Percentiles rank a stretch among this genome's conserved stretches.
Evolutionary conservation across 1,140 invertebrate genomes (phyloP).

Genomic region (Araneus ventricosus): DNA sequence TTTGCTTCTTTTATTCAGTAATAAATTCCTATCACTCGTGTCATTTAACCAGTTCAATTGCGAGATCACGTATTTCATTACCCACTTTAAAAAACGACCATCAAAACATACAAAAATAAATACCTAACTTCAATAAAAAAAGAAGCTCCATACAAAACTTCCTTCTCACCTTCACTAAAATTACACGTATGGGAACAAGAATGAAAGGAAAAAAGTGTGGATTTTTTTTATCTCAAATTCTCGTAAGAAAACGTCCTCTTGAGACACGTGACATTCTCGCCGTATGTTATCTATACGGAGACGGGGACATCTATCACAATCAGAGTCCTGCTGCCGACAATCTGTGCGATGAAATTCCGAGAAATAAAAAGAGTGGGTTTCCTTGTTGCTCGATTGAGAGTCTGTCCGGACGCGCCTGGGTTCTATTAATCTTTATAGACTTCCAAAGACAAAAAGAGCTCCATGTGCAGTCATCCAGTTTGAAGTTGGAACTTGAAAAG

Average conservation of each 20-base stretch:
- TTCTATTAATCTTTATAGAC: conserved; percentile 29
- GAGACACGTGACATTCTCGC: conserved; percentile 39
- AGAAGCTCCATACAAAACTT: not conserved
- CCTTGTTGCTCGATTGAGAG: conserved; percentile 56
- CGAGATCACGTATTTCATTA: conserved; percentile 19
- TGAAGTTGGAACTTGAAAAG: not conserved
- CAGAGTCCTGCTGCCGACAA: conserved; percentile 41
- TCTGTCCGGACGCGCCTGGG: not conserved
- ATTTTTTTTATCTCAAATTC: not conserved
- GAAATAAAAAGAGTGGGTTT: conserved; percentile 52
- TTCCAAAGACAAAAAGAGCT: not conserved
- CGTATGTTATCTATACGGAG: conserved; percentile 30
- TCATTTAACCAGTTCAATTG: not conserved
- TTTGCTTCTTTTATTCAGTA: not conserved
- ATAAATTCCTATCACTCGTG: not conserved
- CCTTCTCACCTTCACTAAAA: not conserved
- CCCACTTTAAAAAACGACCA: not conserved
- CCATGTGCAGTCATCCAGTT: not conserved
- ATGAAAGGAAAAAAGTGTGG: not conserved
- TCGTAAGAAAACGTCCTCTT: not conserved
- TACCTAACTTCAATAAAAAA: not conserved
- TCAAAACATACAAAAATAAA: not conserved
- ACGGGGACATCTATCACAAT: conserved; percentile 59
- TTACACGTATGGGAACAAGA: not conserved
- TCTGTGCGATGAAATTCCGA: not conserved